Conservation (phyloP, 2,888 invertebrate species). For the Morpho deidamia region DNA sequence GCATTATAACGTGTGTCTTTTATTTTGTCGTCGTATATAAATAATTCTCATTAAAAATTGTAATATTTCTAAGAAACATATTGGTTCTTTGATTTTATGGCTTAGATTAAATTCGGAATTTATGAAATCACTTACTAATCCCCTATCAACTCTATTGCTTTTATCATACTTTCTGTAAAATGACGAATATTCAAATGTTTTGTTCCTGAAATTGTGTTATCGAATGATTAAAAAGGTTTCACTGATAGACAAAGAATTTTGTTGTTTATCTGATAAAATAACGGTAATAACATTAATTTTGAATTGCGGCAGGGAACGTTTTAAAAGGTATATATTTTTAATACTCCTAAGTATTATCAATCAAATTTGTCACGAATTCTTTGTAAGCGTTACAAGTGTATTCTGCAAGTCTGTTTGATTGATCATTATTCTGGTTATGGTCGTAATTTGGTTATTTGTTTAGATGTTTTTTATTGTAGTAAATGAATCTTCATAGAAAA, state of each 20-base stretch:
- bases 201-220: not conserved
- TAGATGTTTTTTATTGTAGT: too few relatives aligned
- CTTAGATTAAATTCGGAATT: not conserved
- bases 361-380: too few relatives aligned
- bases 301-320: not conserved
- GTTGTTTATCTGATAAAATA: constrained; percentile 1
- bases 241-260: not conserved
- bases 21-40: not conserved
- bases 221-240: not conserved
- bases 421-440: too few relatives aligned
- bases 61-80: not conserved
- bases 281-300: not conserved
- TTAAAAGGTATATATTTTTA: too few relatives aligned
- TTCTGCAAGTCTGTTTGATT: too few relatives aligned
- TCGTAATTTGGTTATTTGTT: too few relatives aligned
- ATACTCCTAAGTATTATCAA: too few relatives aligned
- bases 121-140: constrained; percentile 3
- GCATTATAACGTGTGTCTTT: not conserved
- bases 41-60: not conserved
- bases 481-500: too few relatives aligned
- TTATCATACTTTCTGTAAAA: not conserved
- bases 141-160: not conserved
- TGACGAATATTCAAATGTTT: not conserved
- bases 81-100: not conserved
- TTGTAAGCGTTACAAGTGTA: too few relatives aligned